A percentile compares a stretch with the other conserved stretches of the same genome.
phyloP scores from a whole-genome alignment of 2,888 invertebrate genomes.

The Pristionchus entomophagus region DNA sequence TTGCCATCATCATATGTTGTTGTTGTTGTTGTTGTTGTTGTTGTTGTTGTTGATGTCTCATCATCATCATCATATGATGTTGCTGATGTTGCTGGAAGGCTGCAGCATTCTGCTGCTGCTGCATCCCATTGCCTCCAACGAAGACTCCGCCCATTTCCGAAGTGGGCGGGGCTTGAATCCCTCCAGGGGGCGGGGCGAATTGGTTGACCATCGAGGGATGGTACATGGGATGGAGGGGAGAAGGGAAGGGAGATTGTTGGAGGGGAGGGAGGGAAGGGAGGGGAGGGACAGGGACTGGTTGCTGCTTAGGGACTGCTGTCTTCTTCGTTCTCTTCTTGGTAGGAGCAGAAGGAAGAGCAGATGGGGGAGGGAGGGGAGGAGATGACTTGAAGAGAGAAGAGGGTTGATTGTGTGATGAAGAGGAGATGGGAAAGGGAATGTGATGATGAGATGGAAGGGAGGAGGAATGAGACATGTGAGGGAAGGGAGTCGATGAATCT shows the following conservation, averaged over 20 bases:
- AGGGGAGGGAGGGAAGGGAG: background rate
- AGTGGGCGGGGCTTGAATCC: background rate
- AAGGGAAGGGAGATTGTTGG: background rate
- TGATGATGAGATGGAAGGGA: slow-evolving; percentile 16
- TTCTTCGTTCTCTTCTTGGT: slow-evolving; percentile 20
- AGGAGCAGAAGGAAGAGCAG: background rate
- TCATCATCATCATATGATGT: slow-evolving; percentile 3
- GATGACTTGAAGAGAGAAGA: background rate
- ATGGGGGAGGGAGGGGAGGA: background rate
- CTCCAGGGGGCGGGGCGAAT: slow-evolving; percentile 31
- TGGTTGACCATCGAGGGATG: background rate
- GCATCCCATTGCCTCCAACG: background rate
- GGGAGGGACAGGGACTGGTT: background rate
- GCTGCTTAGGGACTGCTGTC: slow-evolving; percentile 10
- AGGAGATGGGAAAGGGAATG: background rate
- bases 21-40: too few relatives aligned
- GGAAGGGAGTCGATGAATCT: slow-evolving; percentile 40
- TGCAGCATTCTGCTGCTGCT: background rate
- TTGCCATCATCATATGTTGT: background rate
- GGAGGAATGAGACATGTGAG: background rate
- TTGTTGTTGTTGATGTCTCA: background rate
- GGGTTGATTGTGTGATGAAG: background rate
- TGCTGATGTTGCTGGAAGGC: background rate
- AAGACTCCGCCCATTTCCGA: background rate
- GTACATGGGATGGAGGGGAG: slow-evolving; percentile 4